Base-by-base conservation (phyloP, 2,797 vertebrate species). In the Eulemur coronatus region DNA sequence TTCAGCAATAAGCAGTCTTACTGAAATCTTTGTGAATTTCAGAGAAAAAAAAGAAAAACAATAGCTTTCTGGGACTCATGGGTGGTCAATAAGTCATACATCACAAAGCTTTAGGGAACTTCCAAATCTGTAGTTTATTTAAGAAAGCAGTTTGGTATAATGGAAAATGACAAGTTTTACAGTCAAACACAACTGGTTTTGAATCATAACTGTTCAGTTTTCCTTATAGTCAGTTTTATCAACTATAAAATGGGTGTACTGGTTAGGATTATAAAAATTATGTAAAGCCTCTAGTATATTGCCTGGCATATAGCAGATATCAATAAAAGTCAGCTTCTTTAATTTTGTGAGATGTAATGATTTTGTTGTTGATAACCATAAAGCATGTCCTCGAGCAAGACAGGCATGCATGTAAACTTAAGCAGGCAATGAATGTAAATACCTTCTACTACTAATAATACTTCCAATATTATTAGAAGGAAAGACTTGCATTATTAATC, bases 261-360 rank as follows among this genome's bases (percentile, higher is more conserved):
- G 14, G 7, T 55, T 85, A 85, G 46, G 28, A 80, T 73, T 72
- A 38, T 69, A 38, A 69, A 69, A 79, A 79, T 84, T 63, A 55
- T 8, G 85, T 43, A 72, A 73, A 79, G 4, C 38, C 9, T 48
- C 46, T 85, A 20, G 65, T 63, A 14, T n/a, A 86, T 79, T 48
- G 7, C 33, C 22, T 70, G 63, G 28, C 18, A 80, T 33, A 79
- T 63, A 70, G 69, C 41, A 70, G 63, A 9, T 85, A 55, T 63
- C 72, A 84, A 72, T 38, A 89, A 84, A 84, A 82, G 35, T 72
- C 55, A 96, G 84, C 28, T 52, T 69, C 72, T 72, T 84, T 85
- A 89, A 84, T 78, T 92, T 78, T 79, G 33, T 79, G 73, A 78
- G 57, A 84, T 65, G 48, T 73, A 80, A 73, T 57, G 15, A 88